Base-by-base conservation (phyloP, 2,888 invertebrate species). In the Odontocolon sp. region DNA sequence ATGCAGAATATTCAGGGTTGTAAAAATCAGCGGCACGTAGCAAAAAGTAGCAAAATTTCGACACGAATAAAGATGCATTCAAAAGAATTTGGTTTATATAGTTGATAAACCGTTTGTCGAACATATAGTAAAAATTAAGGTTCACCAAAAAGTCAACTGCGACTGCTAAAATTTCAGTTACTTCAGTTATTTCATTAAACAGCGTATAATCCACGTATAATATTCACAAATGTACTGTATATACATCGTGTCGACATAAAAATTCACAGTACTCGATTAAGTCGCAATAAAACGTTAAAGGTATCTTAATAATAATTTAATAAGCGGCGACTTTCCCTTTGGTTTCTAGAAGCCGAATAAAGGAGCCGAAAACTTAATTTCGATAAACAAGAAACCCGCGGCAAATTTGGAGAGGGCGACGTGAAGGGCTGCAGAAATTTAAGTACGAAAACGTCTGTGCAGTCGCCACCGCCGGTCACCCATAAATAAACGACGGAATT, bases 401-500 rank as follows among this genome's bases (percentile, higher is more conserved):
- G 66, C 36, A 69, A 59, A 67, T 59, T 74, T n/a, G 8, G 23
- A 40, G 28, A 14, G 4, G 38, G 36, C 68, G n/a, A n/a, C n/a
- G n/a, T n/a, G n/a, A n/a, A n/a, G n/a, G n/a, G n/a, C n/a, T n/a
- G n/a, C n/a, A n/a, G n/a, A n/a, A n/a, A n/a, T n/a, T n/a, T n/a
- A n/a, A n/a, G n/a, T n/a, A n/a, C 33, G 16, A 63, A 66, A 71
- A 64, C 54, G 56, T 69, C 31, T 67, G 33, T 50, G 18, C 54
- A 40, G 40, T 68, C 61, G 56, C 61, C 42, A 28, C 57, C 47
- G 57, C 52, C 47, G 64, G 26, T 50, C 38, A 36, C 79, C 71
- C 86, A 88, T 88, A 88, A 89, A 89, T 88, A 87, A 86, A 80
- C 82, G 78, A 67, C 73, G 80, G 84, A 88, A 89, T 89, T 87